These are phyloP conservation scores for Pachypeltis micranthus DNA, from an alignment of 1,140 invertebrate species.

Conservation along the genomic window DNA sequence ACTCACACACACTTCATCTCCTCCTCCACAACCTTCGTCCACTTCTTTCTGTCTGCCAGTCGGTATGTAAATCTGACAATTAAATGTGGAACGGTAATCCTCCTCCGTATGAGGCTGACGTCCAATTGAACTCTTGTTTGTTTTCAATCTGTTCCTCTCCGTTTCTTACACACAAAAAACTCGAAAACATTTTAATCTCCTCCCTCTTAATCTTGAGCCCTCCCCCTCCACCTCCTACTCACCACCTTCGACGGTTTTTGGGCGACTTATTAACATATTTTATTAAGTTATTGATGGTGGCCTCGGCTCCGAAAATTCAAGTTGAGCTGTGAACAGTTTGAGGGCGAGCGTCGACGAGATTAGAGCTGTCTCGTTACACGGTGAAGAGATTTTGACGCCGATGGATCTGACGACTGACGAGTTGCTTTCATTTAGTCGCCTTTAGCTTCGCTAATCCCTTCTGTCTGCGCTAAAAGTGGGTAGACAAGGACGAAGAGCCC, in stretches of 20 bases:
- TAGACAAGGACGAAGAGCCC: too few relatives aligned
- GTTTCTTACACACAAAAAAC: neutral
- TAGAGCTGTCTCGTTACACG: neutral
- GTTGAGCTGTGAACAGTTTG: too few relatives aligned
- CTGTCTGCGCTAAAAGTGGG: too few relatives aligned
- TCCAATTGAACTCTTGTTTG: slow-evolving; percentile 7
- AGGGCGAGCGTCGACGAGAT: too few relatives aligned
- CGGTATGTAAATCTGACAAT: slow-evolving; percentile 10
- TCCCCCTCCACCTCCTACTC: too few relatives aligned
- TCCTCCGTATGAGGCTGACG: neutral
- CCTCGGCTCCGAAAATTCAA: neutral
- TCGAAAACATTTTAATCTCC: slow-evolving; percentile 6
- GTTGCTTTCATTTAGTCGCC: too few relatives aligned
- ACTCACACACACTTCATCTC: neutral
- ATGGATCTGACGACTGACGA: too few relatives aligned
- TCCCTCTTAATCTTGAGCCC: neutral
- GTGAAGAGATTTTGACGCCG: too few relatives aligned
- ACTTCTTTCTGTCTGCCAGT: neutral
- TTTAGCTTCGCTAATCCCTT: too few relatives aligned
- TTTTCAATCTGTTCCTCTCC: neutral
- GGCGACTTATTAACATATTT: neutral
- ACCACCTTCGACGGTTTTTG: too few relatives aligned
- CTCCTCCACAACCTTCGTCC: neutral
- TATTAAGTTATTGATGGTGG: neutral
- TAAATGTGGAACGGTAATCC: slow-evolving; percentile 9